Conservation (phyloP, 2,797 vertebrate genomes). For the Tamandua tetradactyla region DNA sequence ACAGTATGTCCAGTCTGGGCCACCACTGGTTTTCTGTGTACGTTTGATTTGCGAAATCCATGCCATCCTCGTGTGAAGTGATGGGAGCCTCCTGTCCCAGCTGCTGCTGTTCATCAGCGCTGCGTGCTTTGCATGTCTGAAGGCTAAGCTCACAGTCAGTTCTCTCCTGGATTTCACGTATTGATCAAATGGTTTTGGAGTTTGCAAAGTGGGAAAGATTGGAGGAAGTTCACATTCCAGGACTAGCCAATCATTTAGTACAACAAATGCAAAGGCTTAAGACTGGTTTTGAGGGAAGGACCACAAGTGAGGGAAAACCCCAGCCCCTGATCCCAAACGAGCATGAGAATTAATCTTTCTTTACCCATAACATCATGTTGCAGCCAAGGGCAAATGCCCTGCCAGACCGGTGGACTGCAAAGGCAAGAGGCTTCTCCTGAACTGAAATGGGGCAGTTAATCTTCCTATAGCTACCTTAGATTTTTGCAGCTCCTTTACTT, state of each 20-base stretch:
- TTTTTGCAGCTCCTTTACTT: conserved; percentile 75
- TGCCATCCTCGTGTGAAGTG: conserved; percentile 64
- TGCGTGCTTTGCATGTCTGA: conserved; percentile 75
- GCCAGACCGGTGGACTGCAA: neutral
- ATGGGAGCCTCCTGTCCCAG: conserved; percentile 77
- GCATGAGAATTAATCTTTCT: conserved; percentile 24
- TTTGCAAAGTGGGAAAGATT: conserved; percentile 77
- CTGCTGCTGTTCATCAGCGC: conserved; percentile 71
- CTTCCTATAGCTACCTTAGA: conserved; percentile 69
- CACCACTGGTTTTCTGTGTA: conserved; percentile 74
- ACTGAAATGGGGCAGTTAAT: conserved; percentile 50
- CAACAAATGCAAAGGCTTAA: conserved; percentile 53
- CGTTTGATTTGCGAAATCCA: conserved; percentile 58
- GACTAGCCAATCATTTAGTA: neutral
- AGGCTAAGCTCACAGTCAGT: conserved; percentile 67
- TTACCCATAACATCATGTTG: neutral
- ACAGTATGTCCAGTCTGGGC: conserved; percentile 63
- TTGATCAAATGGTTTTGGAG: conserved; percentile 59
- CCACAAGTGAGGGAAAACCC: neutral
- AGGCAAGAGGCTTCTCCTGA: neutral
- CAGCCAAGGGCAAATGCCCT: neutral
- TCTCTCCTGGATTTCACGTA: conserved; percentile 27
- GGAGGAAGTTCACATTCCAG: conserved; percentile 60
- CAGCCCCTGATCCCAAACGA: neutral
- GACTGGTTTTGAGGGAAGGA: conserved; percentile 41